Evolutionary conservation across 1,140 invertebrate species (phyloP), one percentile per base, ranked within the genome.

Genomic region (Polypedilum vanderplanki): DNA sequence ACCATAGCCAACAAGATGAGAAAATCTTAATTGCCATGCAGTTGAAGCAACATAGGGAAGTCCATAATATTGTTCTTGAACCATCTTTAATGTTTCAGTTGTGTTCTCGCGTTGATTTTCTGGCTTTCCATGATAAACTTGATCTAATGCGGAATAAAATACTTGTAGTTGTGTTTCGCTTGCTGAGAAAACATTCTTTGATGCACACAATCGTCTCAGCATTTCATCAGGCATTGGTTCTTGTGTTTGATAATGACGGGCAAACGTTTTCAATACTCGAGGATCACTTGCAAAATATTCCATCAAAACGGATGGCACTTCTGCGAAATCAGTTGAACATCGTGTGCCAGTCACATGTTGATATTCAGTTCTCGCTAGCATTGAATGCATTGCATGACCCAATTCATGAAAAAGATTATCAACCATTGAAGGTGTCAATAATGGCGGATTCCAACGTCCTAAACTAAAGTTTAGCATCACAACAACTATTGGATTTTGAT

Each of bases 401-500:
- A 98, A 94, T 87, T 99, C 98, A 81, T 99, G 98, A 84, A 99
- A 99, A 40, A 99, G 84, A 85, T 98, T 99, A 82, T 99, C 97
- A 10, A 98, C 90, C 76, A 93, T 90, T 15, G 88, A 87, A 0
- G 93, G 92, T 41, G 88, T 90, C 20, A 99, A 85, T 46, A 98
- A 84, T 41, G 92, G 91, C 2, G 95, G 96, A 0, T 87, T 87
- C 86, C 90, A 91, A 76, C 87, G 86, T 0, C 93, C 90, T 2
- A 88, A 84, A 15, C 89, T 88, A 73, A 98, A 85, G 76, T 95
- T 97, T 74, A 99, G 83, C 90, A 98, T 96, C 10, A 99, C 85
- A 41, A 98, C 97, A 0, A 99, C 96, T 73, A 98, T 90, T 5
- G 97, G 97, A 80, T 88, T 89, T 89, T 95, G 93, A 82, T 98